Base-by-base conservation (phyloP, 2,113 vertebrate species). In the Elanoides forficatus region DNA sequence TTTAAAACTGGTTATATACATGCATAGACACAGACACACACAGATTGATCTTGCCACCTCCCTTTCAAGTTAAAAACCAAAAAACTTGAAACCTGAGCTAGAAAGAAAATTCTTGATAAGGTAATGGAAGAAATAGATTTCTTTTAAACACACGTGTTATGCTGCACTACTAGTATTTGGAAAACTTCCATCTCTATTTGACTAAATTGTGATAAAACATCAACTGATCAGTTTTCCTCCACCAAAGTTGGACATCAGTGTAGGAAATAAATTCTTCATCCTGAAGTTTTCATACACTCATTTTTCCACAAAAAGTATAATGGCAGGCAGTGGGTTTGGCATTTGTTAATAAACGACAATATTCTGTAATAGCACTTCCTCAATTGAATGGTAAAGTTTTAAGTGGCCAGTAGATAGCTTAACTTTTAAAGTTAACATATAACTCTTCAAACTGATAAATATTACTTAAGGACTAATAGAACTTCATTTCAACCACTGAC, bases 131-230 rank as follows among this genome's bases (percentile, higher is more conserved):
- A 89, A 91, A 81, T 13, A 0, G 4, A 34, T 59, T 47, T 79
- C 8, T 87, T 78, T 32, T 40, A 76, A 52, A n/a, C 47, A 52
- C 6, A 19, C 0, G 0, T 30, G 6, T 22, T 67, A 34, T 11
- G 15, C 7, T 72, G 19, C 8, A 23, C 36, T 82, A 71, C 5
- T 52, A 15, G 6, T 42, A 52, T 23, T 11, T 56, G 23, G 13
- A 72, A 89, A 89, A 56, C 11, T 38, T n/a, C 1, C 1, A 40
- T 36, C 21, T 73, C 19, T 59, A 15, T 62, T 81, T 58, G 30
- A 58, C 8, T 32, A 25, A 67, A 59, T 2, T n/a, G 15, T 38
- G 30, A 53, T 23, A 84, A 92, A 88, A 67, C 5, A 68, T 32
- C 16, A 86, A n/a, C 13, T n/a, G 9, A 70, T 47, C 11, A 20